These are phyloP conservation scores for Semnornis frantzii DNA, from an alignment of 2,113 vertebrate species.

Conservation along the genomic window DNA sequence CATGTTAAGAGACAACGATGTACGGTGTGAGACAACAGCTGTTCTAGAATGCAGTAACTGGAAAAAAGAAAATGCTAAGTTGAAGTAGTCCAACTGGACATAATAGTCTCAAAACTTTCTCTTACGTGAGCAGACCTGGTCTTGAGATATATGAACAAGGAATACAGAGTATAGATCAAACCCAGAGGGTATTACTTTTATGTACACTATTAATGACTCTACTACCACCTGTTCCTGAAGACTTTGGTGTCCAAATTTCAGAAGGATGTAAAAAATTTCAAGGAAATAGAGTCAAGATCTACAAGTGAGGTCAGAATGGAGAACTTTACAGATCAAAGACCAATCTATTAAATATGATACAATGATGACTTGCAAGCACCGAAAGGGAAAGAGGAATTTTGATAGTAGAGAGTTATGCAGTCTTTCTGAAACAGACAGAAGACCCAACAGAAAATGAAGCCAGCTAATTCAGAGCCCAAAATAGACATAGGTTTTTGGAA, in stretches of 20 bases:
- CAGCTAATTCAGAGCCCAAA: conserved; percentile 17
- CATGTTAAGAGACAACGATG: background rate
- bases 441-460: background rate
- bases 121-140: background rate
- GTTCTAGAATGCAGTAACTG: background rate
- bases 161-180: background rate
- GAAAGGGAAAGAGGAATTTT: conserved; percentile 8
- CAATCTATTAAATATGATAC: conserved; percentile 14
- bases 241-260: background rate
- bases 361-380: conserved; percentile 21
- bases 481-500: background rate
- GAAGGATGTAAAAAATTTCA: background rate
- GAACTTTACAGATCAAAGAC: background rate
- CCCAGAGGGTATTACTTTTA: background rate
- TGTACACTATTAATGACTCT: background rate
- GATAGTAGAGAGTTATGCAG: background rate
- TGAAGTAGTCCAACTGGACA: background rate
- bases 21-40: background rate
- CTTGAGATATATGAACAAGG: background rate
- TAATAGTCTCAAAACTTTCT: background rate
- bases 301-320: conserved; percentile 6
- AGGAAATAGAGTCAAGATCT: background rate
- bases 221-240: background rate
- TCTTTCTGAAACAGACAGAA: background rate
- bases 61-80: background rate